Conservation (phyloP, 2,888 invertebrate species). For the Acrobasis suavella region DNA sequence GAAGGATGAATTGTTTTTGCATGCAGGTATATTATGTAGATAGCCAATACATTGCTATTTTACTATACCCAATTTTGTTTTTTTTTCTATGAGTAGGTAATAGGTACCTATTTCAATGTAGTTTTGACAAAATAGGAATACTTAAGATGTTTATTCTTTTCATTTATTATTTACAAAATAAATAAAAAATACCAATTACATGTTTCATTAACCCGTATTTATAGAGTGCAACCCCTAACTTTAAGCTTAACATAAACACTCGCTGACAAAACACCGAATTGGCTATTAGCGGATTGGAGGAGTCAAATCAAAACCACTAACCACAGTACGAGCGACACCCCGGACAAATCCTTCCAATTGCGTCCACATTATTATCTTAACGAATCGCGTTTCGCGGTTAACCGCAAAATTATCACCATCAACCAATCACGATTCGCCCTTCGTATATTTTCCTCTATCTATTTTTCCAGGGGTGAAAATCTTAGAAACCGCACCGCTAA, state of each 20-base stretch:
- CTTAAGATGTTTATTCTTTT: too few relatives aligned
- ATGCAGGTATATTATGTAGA: too few relatives aligned
- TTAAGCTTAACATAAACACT: neutral
- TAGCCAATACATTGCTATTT: too few relatives aligned
- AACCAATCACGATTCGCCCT: slow-evolving; percentile 66
- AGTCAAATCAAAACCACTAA: slow-evolving; percentile 41
- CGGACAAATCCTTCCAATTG: slow-evolving; percentile 66
- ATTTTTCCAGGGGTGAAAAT: slow-evolving; percentile 81
- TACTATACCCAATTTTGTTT: too few relatives aligned
- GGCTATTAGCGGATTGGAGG: slow-evolving; percentile 30
- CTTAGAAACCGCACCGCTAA: slow-evolving; percentile 84
- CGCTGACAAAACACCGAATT: slow-evolving; percentile 8
- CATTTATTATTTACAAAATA: too few relatives aligned
- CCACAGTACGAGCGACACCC: slow-evolving; percentile 51
- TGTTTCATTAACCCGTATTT: neutral
- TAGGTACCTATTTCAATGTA: too few relatives aligned
- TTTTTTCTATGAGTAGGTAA: too few relatives aligned
- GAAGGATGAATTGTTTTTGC: neutral
- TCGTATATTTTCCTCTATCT: slow-evolving; percentile 75
- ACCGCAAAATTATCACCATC: slow-evolving; percentile 71
- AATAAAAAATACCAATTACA: too few relatives aligned
- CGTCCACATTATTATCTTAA: slow-evolving; percentile 72
- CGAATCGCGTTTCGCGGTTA: slow-evolving; percentile 78
- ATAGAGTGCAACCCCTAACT: neutral
- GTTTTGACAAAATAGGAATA: too few relatives aligned